A percentile compares a stretch with the other conserved stretches of the same genome.
These are phyloP conservation scores for Margarornis squamiger DNA, from an alignment of 2,797 vertebrate genomes.

Conservation along the genomic window DNA sequence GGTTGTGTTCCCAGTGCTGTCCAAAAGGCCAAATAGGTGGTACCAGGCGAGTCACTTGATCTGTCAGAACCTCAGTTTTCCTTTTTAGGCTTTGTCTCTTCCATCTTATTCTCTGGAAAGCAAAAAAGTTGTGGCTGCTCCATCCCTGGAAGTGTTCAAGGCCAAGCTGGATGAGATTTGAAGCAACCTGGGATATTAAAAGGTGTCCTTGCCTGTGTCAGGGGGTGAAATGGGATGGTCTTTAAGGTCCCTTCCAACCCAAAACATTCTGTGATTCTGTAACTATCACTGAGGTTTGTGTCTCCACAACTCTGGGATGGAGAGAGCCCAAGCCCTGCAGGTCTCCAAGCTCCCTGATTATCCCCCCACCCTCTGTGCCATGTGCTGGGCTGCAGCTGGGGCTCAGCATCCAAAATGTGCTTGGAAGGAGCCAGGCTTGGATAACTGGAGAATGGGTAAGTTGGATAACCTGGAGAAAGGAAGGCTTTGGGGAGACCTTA, in stretches of 20 bases:
- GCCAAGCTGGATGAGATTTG: fast-evolving
- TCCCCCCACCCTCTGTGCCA: not conserved
- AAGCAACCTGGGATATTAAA: fast-evolving
- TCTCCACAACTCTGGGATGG: not conserved
- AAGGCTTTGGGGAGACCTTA: not conserved
- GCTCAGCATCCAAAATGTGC: not conserved
- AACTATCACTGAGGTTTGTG: not conserved
- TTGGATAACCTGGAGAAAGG: not conserved
- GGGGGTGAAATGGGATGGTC: not conserved
- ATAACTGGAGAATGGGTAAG: not conserved
- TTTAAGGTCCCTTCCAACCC: not conserved
- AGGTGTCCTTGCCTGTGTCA: not conserved
- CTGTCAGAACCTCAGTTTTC: not conserved
- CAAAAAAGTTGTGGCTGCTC: not conserved
- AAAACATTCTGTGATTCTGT: not conserved
- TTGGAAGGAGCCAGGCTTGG: not conserved
- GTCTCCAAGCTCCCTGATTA: not conserved
- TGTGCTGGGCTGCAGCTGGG: not conserved
- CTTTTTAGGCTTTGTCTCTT: not conserved
- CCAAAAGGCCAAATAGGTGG: not conserved
- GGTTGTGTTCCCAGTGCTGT: fast-evolving
- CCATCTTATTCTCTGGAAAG: not conserved
- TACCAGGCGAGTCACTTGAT: not conserved
- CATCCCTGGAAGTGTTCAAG: not conserved
- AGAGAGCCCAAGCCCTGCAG: not conserved